phyloP scores from a whole-genome alignment of 1,140 invertebrate species.

The Sesamia nonagrioides region DNA sequence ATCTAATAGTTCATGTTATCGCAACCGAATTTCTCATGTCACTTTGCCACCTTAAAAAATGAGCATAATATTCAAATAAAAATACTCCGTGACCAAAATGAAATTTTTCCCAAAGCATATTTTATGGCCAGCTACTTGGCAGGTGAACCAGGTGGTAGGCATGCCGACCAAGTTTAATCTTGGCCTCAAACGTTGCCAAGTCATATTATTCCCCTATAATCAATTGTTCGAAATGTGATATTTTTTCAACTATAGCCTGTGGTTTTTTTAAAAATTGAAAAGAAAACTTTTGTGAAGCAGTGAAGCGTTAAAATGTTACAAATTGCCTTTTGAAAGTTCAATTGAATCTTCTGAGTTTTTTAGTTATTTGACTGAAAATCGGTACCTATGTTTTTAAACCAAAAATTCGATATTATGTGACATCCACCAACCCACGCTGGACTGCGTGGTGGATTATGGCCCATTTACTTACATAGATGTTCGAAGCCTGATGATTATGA shows the following conservation, averaged over 20 bases:
- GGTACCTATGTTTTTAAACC: too few relatives aligned
- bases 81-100: conserved; percentile 4
- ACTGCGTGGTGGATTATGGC: too few relatives aligned
- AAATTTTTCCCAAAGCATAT: conserved; percentile 50
- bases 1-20: too few relatives aligned
- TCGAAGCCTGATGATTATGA: too few relatives aligned
- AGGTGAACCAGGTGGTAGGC: conserved; percentile 65
- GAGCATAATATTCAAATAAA: too few relatives aligned
- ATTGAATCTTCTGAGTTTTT: background rate
- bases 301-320: background rate
- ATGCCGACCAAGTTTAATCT: conserved; percentile 69
- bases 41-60: too few relatives aligned
- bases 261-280: background rate
- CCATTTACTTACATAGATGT: too few relatives aligned
- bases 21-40: too few relatives aligned
- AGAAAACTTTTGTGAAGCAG: background rate
- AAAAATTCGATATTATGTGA: too few relatives aligned
- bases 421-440: too few relatives aligned
- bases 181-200: conserved; percentile 64
- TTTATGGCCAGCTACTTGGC: conserved; percentile 62
- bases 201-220: conserved; percentile 64
- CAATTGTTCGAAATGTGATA: conserved; percentile 54
- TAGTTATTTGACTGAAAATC: background rate
- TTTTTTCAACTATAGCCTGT: conserved; percentile 7
- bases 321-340: background rate